phyloP scores from a whole-genome alignment of 2,888 invertebrate genomes.

The Euphydryas editha region DNA sequence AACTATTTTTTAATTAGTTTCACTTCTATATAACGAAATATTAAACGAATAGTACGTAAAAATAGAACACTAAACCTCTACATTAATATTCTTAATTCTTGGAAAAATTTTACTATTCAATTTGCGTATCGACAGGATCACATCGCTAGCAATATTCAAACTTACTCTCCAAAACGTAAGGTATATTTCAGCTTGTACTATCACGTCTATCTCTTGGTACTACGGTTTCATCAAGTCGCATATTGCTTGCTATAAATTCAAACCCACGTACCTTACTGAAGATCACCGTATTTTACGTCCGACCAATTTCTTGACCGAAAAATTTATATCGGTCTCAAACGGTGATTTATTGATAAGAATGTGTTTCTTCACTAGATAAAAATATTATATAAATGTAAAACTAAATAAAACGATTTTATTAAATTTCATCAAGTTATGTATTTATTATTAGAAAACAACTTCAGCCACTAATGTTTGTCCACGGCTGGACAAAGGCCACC shows the following conservation, averaged over 20 bases:
- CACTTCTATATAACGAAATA: too few species aligned
- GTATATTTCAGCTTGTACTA: slow-evolving; percentile 12
- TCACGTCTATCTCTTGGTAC: background rate
- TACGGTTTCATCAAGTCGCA: slow-evolving; percentile 66
- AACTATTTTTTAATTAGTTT: too few species aligned
- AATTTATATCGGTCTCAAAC: slow-evolving; percentile 74
- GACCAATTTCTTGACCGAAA: slow-evolving; percentile 81
- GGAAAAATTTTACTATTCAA: background rate
- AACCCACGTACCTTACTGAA: slow-evolving; percentile 44
- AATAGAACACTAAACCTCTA: background rate
- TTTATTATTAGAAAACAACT: background rate
- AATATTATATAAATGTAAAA: background rate
- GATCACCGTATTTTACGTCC: slow-evolving; percentile 62
- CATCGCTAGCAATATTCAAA: background rate
- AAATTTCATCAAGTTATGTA: background rate
- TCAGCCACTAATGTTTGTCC: too few species aligned
- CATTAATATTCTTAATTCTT: background rate
- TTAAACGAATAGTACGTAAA: too few species aligned
- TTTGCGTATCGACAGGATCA: background rate
- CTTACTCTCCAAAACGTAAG: background rate
- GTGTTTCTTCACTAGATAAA: slow-evolving; percentile 4
- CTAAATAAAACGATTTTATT: background rate
- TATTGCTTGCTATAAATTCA: slow-evolving; percentile 74
- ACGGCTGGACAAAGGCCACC: too few species aligned
- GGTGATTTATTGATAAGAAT: slow-evolving; percentile 51